Percentiles rank a stretch among this genome's conserved stretches.
Conservation (phyloP, 2,797 vertebrate species). For the Gallinago solitaria region DNA sequence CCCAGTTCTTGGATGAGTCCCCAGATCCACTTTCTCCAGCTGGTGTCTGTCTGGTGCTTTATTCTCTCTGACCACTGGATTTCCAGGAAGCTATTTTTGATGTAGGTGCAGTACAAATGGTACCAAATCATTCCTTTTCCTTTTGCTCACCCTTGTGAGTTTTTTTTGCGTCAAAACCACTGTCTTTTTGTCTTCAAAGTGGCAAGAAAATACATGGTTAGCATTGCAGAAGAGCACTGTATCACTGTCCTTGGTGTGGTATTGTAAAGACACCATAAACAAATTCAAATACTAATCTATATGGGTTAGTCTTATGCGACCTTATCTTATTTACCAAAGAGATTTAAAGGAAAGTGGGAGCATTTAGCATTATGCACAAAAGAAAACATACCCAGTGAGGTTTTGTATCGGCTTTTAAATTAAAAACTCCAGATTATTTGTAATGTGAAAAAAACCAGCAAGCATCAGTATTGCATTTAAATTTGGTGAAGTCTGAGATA, state of each 20-base stretch:
- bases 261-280: neutral
- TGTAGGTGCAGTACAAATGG: neutral
- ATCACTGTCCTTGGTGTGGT: neutral
- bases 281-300: neutral
- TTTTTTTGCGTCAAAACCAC: neutral
- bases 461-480: neutral
- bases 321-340: neutral
- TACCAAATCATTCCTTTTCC: neutral
- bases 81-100: neutral
- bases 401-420: neutral
- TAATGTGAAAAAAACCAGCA: neutral
- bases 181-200: neutral
- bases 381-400: neutral
- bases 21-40: conserved; percentile 54
- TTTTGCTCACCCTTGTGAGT: neutral
- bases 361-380: neutral
- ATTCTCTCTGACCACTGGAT: conserved; percentile 35
- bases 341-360: neutral
- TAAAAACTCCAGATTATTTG: neutral
- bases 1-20: conserved; percentile 42
- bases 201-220: neutral
- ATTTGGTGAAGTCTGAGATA: neutral
- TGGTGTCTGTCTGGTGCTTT: conserved; percentile 41
- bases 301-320: neutral
- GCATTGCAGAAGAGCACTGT: neutral